Percentiles rank a stretch among this genome's conserved stretches.
Evolutionary conservation across 2,888 invertebrate species (phyloP).

Genomic region (Keiferia lycopersicella): DNA sequence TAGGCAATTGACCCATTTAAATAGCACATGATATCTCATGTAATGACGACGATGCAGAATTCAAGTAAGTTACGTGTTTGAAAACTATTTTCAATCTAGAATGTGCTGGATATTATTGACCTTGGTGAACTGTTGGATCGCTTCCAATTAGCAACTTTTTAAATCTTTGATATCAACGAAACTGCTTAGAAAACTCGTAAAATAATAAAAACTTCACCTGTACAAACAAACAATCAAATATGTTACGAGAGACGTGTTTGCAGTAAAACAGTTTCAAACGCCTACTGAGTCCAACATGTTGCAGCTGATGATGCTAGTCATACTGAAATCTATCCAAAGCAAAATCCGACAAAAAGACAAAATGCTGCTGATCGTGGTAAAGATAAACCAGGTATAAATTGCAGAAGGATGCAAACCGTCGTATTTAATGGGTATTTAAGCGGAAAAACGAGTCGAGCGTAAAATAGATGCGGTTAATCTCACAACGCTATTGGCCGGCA

Average conservation of each 20-base stretch:
- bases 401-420: constrained; percentile 6
- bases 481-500: constrained; percentile 6
- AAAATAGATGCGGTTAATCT: constrained; percentile 23
- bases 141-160: not conserved
- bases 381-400: constrained; percentile 4
- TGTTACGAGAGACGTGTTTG: no score
- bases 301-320: no score
- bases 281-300: no score
- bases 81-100: not conserved
- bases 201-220: not conserved
- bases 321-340: not conserved
- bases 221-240: no score
- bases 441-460: constrained; percentile 12
- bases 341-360: not conserved
- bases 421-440: constrained; percentile 8
- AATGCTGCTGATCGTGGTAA: not conserved
- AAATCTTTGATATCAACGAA: not conserved
- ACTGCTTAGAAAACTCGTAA: not conserved
- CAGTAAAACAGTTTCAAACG: no score
- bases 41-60: not conserved
- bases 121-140: not conserved
- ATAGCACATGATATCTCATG: not conserved
- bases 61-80: not conserved
- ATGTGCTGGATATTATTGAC: not conserved
- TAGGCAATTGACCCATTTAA: not conserved